These are phyloP conservation scores for Neogale vison DNA, from an alignment of 2,113 vertebrate species.

Conservation along the genomic window DNA sequence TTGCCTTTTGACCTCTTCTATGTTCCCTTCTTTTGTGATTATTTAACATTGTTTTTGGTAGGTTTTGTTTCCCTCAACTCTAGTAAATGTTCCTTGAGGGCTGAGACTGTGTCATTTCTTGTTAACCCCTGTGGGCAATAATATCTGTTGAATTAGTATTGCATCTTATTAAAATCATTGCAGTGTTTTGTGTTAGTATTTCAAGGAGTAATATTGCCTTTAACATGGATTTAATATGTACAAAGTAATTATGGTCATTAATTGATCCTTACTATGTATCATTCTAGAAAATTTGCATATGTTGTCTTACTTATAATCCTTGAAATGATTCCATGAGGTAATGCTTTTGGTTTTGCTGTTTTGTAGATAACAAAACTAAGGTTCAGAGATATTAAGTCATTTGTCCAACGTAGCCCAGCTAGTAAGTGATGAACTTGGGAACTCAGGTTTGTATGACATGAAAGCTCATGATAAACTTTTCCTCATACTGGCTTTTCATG, in stretches of 20 bases:
- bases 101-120: not conserved
- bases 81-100: not conserved
- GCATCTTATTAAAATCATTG: not conserved
- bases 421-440: not conserved
- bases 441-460: not conserved
- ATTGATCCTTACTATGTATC: not conserved
- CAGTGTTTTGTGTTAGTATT: not conserved
- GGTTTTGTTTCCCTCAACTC: not conserved
- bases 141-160: not conserved
- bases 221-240: not conserved
- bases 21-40: not conserved
- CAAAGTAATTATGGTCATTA: not conserved
- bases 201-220: not conserved
- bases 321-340: not conserved
- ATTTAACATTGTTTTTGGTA: not conserved
- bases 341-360: not conserved
- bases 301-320: not conserved
- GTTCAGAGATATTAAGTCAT: not conserved
- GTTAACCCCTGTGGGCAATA: not conserved
- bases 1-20: not conserved
- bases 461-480: not conserved
- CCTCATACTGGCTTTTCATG: not conserved
- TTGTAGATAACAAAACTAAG: not conserved
- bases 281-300: not conserved
- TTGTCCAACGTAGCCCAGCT: not conserved